Base-by-base conservation (phyloP, 2,113 vertebrate species). In the Delphinapterus leucas region DNA sequence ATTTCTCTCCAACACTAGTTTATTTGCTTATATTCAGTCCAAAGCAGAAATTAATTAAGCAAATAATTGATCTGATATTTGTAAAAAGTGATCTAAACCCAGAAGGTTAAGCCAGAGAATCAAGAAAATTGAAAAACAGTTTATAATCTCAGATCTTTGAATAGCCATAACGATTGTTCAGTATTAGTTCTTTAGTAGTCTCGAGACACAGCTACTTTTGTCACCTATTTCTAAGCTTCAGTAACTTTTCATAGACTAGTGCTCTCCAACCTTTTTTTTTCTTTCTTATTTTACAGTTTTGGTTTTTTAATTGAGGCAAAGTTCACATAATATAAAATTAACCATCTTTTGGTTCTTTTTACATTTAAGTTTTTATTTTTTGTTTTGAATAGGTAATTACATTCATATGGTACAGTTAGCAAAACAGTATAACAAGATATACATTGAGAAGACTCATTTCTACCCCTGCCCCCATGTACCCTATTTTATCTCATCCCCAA, bases 331-430 rank as follows among this genome's bases (percentile, higher is more conserved):
- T 21, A 77, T 65, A 88, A 83, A 77, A 84, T 92, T 49, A 88
- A 80, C 28, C 25, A 31, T 79, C 6, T 87, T 82, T 74, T 23
- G 53, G n/a, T 81, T 82, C 3, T 70, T 90, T 91, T 94, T 88
- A 73, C 44, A 60, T 80, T 60, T 47, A 65, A 93, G 10, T n/a
- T 79, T 77, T 89, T 47, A 31, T 92, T 68, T 93, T 70, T 81
- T 90, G 14, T 67, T 93, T 97, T 91, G 71, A 88, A 61, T 61
- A 93, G 71, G 28, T 93, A 83, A 88, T 82, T 90, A 41, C 3
- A 70, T 82, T 77, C 36, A 58, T 61, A 44, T 44, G 58, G 25
- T 63, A 81, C 7, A 79, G 1, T 93, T 85, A 87, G n/a, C 55
- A 70, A 73, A 93, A 33, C 58, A 80, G 2, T 84, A 31, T 84